These are phyloP conservation scores for Trematocara unimaculatum DNA, from an alignment of 2,113 vertebrate genomes.

Conservation along the genomic window DNA sequence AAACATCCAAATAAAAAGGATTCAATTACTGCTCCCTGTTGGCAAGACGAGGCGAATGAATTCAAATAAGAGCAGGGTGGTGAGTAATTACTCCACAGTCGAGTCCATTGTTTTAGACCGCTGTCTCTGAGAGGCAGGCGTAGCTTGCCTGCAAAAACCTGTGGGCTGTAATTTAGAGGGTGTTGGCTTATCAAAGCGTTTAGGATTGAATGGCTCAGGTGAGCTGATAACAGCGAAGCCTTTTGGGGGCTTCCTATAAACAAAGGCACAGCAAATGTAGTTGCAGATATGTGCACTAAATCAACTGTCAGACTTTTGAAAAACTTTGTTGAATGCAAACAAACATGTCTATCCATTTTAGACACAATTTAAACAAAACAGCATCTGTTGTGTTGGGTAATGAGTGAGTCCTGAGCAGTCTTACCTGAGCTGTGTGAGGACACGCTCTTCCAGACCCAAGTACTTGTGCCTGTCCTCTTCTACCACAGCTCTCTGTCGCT, in stretches of 20 bases:
- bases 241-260: slow-evolving; percentile 38
- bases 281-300: not conserved
- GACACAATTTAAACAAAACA: not conserved
- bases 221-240: slow-evolving; percentile 40
- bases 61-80: slow-evolving; percentile 12
- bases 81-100: slow-evolving; percentile 17
- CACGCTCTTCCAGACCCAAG: slow-evolving; percentile 82
- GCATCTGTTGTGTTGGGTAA: not conserved
- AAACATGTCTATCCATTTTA: not conserved
- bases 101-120: slow-evolving; percentile 23
- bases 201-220: slow-evolving; percentile 32
- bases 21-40: slow-evolving; percentile 38
- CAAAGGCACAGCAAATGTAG: not conserved
- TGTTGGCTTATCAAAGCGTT: slow-evolving; percentile 37
- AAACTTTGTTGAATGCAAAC: not conserved
- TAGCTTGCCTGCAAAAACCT: slow-evolving; percentile 43
- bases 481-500: slow-evolving; percentile 85
- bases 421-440: slow-evolving; percentile 83
- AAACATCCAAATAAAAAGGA: slow-evolving; percentile 43
- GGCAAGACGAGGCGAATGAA: slow-evolving; percentile 21
- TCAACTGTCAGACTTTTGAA: not conserved
- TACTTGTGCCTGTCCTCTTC: slow-evolving; percentile 93
- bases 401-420: not conserved
- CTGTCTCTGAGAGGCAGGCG: slow-evolving; percentile 23
- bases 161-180: slow-evolving; percentile 45